These are phyloP conservation scores for Leptoclinus maculatus DNA, from an alignment of 2,797 vertebrate genomes.

Conservation along the genomic window DNA sequence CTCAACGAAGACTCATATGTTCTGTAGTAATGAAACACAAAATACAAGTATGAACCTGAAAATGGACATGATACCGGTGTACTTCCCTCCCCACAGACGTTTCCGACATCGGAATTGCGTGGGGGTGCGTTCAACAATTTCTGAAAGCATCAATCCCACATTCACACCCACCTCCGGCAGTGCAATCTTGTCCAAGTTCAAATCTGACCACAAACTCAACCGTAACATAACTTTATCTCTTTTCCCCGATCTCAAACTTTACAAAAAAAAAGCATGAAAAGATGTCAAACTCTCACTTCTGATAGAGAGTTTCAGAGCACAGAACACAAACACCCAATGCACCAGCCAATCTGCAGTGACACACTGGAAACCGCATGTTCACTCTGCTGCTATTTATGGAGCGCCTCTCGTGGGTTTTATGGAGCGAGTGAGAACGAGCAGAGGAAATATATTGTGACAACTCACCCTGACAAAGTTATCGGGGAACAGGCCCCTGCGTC, in stretches of 20 bases:
- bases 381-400: constrained; percentile 15
- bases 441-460: constrained; percentile 53
- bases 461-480: constrained; percentile 99
- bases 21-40: no score
- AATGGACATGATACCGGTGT: not conserved
- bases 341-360: not conserved
- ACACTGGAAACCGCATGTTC: constrained; percentile 6
- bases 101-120: not conserved
- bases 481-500: constrained; percentile 97
- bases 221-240: not conserved
- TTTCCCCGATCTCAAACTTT: no score
- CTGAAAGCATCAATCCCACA: no score
- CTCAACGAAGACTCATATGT: no score
- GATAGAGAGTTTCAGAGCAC: not conserved
- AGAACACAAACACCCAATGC: not conserved
- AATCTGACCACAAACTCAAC: not conserved
- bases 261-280: not conserved
- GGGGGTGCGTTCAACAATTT: not conserved
- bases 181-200: not conserved
- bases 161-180: not conserved
- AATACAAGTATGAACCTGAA: no score
- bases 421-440: not conserved
- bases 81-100: not conserved
- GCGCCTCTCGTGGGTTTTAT: constrained; percentile 1
- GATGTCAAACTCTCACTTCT: not conserved